phyloP scores from a whole-genome alignment of 2,888 invertebrate species.

The Spilarctia lutea region DNA sequence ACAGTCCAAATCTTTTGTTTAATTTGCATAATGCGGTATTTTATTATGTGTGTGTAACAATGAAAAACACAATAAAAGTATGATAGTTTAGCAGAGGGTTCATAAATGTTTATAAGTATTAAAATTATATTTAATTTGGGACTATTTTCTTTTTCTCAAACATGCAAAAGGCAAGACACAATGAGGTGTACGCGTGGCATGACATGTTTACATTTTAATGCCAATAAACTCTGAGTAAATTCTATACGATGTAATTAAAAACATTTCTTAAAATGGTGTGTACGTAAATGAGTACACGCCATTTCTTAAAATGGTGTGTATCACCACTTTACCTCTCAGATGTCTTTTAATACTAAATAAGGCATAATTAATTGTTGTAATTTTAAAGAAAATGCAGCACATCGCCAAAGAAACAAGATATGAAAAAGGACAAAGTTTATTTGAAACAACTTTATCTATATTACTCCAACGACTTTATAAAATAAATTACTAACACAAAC shows the following conservation, averaged over 20 bases:
- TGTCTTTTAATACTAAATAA: neutral
- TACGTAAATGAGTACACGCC: no score
- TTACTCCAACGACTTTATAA: conserved; percentile 26
- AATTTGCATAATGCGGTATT: neutral
- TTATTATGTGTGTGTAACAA: neutral
- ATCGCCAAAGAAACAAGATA: neutral
- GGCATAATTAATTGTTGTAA: neutral
- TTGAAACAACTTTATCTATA: conserved; percentile 8
- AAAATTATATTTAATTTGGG: no score
- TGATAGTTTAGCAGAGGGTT: no score
- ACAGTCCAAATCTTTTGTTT: neutral
- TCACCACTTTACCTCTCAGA: no score
- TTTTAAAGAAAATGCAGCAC: neutral
- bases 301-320: no score
- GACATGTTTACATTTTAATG: no score
- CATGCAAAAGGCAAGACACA: no score
- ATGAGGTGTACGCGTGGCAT: no score
- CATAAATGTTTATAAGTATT: no score
- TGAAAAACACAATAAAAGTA: neutral
- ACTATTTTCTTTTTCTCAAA: no score
- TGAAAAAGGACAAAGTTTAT: conserved; percentile 10
- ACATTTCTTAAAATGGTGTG: no score
- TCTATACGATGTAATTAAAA: no score
- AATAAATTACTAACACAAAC: conserved; percentile 28
- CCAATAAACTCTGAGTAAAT: neutral